phyloP scores from a whole-genome alignment of 2,113 vertebrate species.

The Serilophus lunatus region DNA sequence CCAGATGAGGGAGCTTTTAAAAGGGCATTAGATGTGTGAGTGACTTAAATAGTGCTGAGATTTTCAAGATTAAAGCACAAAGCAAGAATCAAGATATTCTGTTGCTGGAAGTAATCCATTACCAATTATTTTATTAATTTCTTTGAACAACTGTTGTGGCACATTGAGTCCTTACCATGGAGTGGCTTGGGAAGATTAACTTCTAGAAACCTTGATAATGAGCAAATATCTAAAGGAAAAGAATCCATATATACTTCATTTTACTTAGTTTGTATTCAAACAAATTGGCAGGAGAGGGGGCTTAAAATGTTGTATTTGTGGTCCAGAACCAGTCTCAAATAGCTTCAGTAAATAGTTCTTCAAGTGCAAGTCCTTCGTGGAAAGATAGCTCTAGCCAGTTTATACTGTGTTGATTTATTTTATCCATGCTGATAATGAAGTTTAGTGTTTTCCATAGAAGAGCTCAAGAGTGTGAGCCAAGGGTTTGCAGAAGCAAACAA shows the following conservation, averaged over 20 bases:
- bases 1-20: neutral
- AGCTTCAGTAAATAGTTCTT: neutral
- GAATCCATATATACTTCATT: neutral
- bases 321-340: neutral
- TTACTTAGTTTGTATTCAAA: neutral
- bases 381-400: neutral
- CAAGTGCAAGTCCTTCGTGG: neutral
- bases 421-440: neutral
- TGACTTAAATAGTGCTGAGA: neutral
- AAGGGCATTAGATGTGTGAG: neutral
- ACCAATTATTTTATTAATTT: neutral
- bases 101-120: neutral
- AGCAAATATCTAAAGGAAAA: neutral
- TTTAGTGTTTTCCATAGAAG: neutral
- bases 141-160: neutral
- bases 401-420: neutral
- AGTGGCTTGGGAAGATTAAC: neutral
- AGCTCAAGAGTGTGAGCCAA: neutral
- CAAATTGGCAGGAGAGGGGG: rapidly evolving
- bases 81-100: neutral
- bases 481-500: neutral
- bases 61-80: neutral
- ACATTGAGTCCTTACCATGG: neutral
- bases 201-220: neutral
- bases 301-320: neutral